Percentiles rank a stretch among this genome's conserved stretches.
Conservation (phyloP, 1,140 invertebrate species). For the Pogonomyrmex barbatus region DNA sequence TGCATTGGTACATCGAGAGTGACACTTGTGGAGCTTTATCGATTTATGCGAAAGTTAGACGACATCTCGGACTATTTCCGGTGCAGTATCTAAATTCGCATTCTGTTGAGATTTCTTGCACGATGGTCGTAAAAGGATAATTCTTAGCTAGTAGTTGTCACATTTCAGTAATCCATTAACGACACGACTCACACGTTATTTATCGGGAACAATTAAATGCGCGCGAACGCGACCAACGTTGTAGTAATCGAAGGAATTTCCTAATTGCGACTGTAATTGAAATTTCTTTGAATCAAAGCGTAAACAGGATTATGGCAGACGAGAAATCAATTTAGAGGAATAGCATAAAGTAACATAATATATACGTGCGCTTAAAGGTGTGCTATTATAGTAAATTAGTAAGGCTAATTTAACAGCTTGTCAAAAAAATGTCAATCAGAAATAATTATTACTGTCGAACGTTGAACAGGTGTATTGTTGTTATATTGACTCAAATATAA, state of each 20-base stretch:
- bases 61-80: not conserved
- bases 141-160: not conserved
- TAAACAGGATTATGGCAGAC: not conserved
- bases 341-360: conserved; percentile 1
- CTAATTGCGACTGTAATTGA: conserved; percentile 24
- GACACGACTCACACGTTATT: not conserved
- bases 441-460: not conserved
- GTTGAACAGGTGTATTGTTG: not conserved
- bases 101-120: not conserved
- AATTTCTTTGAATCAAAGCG: conserved; percentile 15
- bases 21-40: conserved; percentile 2
- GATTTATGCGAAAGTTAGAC: conserved; percentile 2
- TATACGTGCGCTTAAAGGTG: not conserved
- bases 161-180: not conserved
- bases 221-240: conserved; percentile 4
- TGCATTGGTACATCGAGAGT: not conserved
- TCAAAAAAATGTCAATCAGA: not conserved
- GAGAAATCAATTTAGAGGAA: conserved; percentile 33
- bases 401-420: not conserved
- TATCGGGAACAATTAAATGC: conserved; percentile 30
- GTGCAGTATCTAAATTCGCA: not conserved
- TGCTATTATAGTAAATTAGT: not conserved
- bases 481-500: not conserved
- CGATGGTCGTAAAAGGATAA: not conserved
- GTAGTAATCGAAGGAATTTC: conserved; percentile 34